Base-by-base conservation (phyloP, 2,113 vertebrate species). In the Hipposideros armiger region DNA sequence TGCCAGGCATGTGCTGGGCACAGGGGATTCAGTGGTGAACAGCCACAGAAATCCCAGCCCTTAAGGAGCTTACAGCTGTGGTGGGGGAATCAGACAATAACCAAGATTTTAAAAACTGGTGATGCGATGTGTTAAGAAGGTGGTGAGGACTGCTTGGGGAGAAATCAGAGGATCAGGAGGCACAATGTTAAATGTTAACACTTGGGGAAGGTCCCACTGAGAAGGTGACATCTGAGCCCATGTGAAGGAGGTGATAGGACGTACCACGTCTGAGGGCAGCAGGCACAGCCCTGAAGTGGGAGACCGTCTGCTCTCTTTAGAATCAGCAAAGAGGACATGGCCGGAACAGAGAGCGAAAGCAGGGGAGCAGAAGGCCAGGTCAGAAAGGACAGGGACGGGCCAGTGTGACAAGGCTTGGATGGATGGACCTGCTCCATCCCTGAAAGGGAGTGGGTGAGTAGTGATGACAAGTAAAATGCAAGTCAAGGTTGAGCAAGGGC, bases 131-230 rank as follows among this genome's bases (percentile, higher is more conserved):
- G 4, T 16, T 17, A 36, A 36, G 17, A 45, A 67, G 95, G 69
- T 45, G 45, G 50, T 7, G 54, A 62, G 1, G 28, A 45, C 83
- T 40, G 69, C 69, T 11, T 47, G 95, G 70, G 83, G 54, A 78
- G 36, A 73, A 72, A 64, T 9, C 28, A 26, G 36, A 67, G 17
- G 62, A 20, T 30, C 2, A 50, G 80, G 73, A 69, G 77, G 17
- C 4, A 1, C 45, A n/a, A 6, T 2, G 17, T n/a, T 42, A 8
- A 8, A 30, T 17, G 58, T 2, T 2, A 40, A 7, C 15, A 30
- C 66, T 28, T 0, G 10, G 45, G 45, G 26, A 11, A 70, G 87
- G 40, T 47, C 52, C 24, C 62, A 50, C 9, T 7, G 54, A 42
- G 77, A 60, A 36, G 54, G 70, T 7, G 77, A 67, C 45, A 40